Evolutionary conservation across 2,888 invertebrate genomes (phyloP).

Genomic region (Drosophila percnosoma): DNA sequence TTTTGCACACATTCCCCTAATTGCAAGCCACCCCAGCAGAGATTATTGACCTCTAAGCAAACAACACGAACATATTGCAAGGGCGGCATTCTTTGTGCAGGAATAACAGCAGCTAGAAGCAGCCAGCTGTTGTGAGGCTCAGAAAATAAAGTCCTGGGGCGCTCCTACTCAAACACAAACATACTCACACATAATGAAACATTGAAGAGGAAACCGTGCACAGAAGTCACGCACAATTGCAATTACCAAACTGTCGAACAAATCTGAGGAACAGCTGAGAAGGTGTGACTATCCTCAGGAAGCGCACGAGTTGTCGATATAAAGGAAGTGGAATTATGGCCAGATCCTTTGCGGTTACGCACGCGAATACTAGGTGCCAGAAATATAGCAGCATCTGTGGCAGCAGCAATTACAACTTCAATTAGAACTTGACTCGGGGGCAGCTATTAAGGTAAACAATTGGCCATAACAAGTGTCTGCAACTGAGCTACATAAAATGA

Average conservation of each 20-base stretch:
- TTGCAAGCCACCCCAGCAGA: slow-evolving; percentile 53
- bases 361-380: slow-evolving; percentile 53
- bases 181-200: slow-evolving; percentile 1
- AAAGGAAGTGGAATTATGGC: slow-evolving; percentile 54
- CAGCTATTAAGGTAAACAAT: slow-evolving; percentile 51
- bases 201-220: slow-evolving; percentile 12
- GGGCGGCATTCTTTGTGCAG: slow-evolving; percentile 51
- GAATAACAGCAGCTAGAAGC: slow-evolving; percentile 37
- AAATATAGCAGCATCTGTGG: slow-evolving; percentile 63
- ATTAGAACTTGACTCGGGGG: slow-evolving; percentile 47
- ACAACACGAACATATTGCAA: slow-evolving; percentile 51
- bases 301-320: slow-evolving; percentile 53
- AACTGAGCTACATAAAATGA: slow-evolving; percentile 36
- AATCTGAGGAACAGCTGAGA: slow-evolving; percentile 74
- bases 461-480: slow-evolving; percentile 63
- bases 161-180: slow-evolving; percentile 37
- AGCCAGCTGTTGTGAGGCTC: slow-evolving; percentile 58
- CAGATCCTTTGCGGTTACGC: slow-evolving; percentile 64
- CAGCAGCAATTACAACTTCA: slow-evolving; percentile 53
- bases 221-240: slow-evolving; percentile 64
- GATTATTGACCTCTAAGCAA: slow-evolving; percentile 74
- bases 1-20: slow-evolving; percentile 31
- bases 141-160: slow-evolving; percentile 47
- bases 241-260: slow-evolving; percentile 52
- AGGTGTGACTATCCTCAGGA: slow-evolving; percentile 42